These are phyloP conservation scores for Melipona beecheii DNA, from an alignment of 2,888 invertebrate genomes.

Conservation along the genomic window DNA sequence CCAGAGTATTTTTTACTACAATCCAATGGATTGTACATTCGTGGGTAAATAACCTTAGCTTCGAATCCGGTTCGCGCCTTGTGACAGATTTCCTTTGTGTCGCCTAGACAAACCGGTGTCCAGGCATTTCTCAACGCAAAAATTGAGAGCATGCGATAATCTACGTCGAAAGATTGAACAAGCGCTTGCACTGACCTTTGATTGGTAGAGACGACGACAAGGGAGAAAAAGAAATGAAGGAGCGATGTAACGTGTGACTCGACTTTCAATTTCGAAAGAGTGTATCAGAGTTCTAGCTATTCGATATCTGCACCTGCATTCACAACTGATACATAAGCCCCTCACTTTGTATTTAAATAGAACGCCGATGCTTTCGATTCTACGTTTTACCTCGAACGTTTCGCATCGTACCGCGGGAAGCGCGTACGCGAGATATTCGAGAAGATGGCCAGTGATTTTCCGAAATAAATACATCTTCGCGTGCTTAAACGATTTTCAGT, in stretches of 20 bases:
- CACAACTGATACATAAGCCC: not conserved
- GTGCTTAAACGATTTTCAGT: conserved; percentile 44
- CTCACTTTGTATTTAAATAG: not conserved
- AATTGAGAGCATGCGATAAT: not conserved
- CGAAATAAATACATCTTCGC: not conserved
- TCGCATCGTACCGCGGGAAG: not conserved
- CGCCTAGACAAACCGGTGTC: not conserved
- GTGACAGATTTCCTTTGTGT: not conserved
- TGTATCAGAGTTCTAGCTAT: not conserved
- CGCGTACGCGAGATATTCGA: not conserved
- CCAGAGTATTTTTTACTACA: conserved; percentile 20
- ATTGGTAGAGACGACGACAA: not conserved
- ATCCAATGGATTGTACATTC: conserved; percentile 39
- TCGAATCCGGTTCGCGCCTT: conserved; percentile 21
- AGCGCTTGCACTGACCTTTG: not conserved
- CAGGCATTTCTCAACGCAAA: not conserved
- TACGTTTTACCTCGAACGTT: not conserved
- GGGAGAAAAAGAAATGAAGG: not conserved
- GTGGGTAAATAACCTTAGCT: conserved; percentile 23
- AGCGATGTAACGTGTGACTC: conserved; percentile 2
- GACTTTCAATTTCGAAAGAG: conserved; percentile 36
- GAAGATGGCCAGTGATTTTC: conserved; percentile 1
- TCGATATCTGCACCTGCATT: not conserved
- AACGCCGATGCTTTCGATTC: not conserved
- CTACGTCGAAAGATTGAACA: not conserved